Base-by-base conservation (phyloP, 2,113 vertebrate genomes). In the Gallinago media region DNA sequence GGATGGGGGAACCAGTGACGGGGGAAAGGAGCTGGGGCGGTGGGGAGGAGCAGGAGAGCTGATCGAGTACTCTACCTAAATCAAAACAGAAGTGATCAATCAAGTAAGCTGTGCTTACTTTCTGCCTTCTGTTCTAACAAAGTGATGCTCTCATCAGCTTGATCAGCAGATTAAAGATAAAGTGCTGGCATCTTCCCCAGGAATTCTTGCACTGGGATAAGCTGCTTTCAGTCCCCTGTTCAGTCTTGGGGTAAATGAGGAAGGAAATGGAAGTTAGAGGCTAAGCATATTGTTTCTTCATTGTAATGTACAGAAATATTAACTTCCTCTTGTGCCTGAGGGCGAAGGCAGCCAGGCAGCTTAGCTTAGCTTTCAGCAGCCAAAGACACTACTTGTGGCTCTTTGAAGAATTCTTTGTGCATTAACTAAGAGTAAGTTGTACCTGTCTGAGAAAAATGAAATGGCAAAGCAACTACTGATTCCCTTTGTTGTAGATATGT, bases 151-250 rank as follows among this genome's bases (percentile, higher is more conserved):
- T 96, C 56, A 27, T 42, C 27, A 38, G 88, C 85, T 77, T 13
- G 62, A 92, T 96, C 92, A 95, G 96, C 89, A 96, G 92, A 97
- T 95, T 88, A 96, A 67, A 89, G 97, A 94, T 67, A 26, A 83
- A 92, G 74, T 15, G 72, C 92, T 98, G 97, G 96, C 95, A 88
- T 40, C 85, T n/a, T 12, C 97, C 95, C 92, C 94, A 83, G 95
- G 54, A 80, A 11, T 22, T 81, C 61, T 92, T 95, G 96, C 91
- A 80, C 82, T 73, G 86, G 89, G 86, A 40, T 31, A 42, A 58
- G 66, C 94, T 96, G 96, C 94, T 52, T 85, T 10, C 62, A 55
- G 78, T 12, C 31, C 23, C 38, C 11, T 78, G 38, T 32, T 65
- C 1, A 14, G 73, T 21, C 83, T 59, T 73, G 96, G 47, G 9